Percentiles rank a stretch among this genome's conserved stretches.
Conservation (phyloP, 2,113 vertebrate species). For the Myrmophylax atrothorax region DNA sequence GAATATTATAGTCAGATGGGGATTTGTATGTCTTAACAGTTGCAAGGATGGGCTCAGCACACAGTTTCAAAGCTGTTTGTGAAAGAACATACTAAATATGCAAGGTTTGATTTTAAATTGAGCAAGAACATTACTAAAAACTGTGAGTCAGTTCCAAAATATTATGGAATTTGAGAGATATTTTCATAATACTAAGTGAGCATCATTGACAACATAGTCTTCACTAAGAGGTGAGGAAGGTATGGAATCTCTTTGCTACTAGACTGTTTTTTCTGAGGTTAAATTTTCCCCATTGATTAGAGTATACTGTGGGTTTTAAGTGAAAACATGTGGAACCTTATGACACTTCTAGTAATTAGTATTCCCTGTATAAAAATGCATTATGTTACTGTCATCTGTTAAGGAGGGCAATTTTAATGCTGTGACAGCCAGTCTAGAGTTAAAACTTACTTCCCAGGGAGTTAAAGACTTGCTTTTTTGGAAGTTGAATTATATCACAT, state of each 20-base stretch:
- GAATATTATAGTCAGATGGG: not conserved
- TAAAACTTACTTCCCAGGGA: not conserved
- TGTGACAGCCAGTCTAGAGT: not conserved
- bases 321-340: not conserved
- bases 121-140: not conserved
- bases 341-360: not conserved
- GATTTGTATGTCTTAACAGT: not conserved
- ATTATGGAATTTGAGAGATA: not conserved
- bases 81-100: not conserved
- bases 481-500: not conserved
- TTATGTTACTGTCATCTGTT: not conserved
- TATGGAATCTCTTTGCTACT: not conserved
- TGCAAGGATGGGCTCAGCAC: not conserved
- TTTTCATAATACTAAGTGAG: not conserved
- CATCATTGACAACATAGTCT: fast-evolving
- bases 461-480: not conserved
- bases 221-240: not conserved
- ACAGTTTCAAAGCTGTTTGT: not conserved
- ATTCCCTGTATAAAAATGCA: not conserved
- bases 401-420: not conserved
- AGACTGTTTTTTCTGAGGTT: not conserved
- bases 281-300: not conserved
- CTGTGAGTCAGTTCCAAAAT: not conserved
- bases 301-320: not conserved
- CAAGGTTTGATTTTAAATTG: not conserved